These are phyloP conservation scores for Ecliptopera silaceata DNA, from an alignment of 2,888 invertebrate species.

Conservation along the genomic window DNA sequence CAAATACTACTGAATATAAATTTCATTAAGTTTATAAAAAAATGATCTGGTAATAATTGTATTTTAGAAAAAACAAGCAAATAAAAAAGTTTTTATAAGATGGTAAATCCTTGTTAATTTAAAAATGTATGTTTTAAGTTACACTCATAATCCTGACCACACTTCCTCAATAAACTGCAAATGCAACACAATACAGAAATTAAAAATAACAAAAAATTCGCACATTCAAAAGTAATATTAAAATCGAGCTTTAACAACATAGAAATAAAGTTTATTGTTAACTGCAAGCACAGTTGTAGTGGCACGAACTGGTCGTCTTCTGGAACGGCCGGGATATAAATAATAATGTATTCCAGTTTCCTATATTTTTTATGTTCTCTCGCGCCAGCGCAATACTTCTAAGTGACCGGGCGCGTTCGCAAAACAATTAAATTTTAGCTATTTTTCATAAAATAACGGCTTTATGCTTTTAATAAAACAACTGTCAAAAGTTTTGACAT, in stretches of 20 bases:
- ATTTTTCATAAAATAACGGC: not conserved
- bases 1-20: not conserved
- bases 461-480: too few relatives aligned
- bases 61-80: too few relatives aligned
- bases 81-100: too few relatives aligned
- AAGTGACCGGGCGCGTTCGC: conserved; percentile 42
- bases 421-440: conserved; percentile 22
- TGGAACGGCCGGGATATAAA: conserved; percentile 41
- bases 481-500: too few relatives aligned
- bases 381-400: conserved; percentile 40
- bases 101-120: too few relatives aligned
- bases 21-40: too few relatives aligned
- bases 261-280: not conserved
- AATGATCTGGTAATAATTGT: too few relatives aligned
- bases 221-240: not conserved
- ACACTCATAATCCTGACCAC: too few relatives aligned
- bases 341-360: conserved; percentile 50
- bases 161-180: too few relatives aligned
- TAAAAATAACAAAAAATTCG: too few relatives aligned
- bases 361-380: conserved; percentile 45
- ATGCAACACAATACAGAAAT: too few relatives aligned
- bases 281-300: not conserved
- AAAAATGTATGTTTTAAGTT: too few relatives aligned
- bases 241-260: not conserved
- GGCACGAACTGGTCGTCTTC: conserved; percentile 4